Base-by-base conservation (phyloP, 2,888 invertebrate genomes). In the Nycteola revayana region DNA sequence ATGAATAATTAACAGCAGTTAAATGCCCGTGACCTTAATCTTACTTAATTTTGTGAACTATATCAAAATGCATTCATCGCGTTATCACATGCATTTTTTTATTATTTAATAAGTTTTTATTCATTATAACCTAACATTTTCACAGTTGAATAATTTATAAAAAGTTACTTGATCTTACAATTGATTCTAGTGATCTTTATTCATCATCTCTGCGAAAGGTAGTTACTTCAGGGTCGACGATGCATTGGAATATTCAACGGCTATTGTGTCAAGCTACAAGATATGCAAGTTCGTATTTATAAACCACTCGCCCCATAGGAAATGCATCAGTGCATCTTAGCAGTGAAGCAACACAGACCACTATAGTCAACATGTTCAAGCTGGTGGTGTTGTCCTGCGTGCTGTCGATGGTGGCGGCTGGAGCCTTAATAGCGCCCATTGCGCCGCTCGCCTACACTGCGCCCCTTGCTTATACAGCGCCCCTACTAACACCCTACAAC, bases 311-410 rank as follows among this genome's bases (percentile, higher is more conserved):
- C 53, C 48, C 44, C 43, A 25, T 31, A 41, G 50, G 35, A 47
- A 49, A 38, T 36, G 66, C 66, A 84, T 83, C 83, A 82, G 80
- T 83, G 60, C 53, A 59, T 49, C 33, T 37, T 42, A 65, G 56
- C 55, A 39, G 53, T 66, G 58, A 51, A 64, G 36, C 74, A 78
- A 79, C 82, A 85, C 83, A 87, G 81, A 82, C 80, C 80, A 72
- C 65, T 66, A 24, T 32, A 28, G n/a, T n/a, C 73, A 83, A 62
- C 57, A 88, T 89, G 88, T 65, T 86, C 74, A 86, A 86, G 65
- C 73, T 87, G 88, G 90, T 91, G 86, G 91, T 91, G 76, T 90
- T 92, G 84, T 91, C 88, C 66, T 91, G 91, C 79, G 68, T 92
- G 62, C 60, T 92, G 73, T 90, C 91, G 59, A 78, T 90, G 49